Percentiles rank a stretch among this genome's conserved stretches.
These are phyloP conservation scores for Prosapia bicincta DNA, from an alignment of 2,888 invertebrate genomes.

Conservation along the genomic window DNA sequence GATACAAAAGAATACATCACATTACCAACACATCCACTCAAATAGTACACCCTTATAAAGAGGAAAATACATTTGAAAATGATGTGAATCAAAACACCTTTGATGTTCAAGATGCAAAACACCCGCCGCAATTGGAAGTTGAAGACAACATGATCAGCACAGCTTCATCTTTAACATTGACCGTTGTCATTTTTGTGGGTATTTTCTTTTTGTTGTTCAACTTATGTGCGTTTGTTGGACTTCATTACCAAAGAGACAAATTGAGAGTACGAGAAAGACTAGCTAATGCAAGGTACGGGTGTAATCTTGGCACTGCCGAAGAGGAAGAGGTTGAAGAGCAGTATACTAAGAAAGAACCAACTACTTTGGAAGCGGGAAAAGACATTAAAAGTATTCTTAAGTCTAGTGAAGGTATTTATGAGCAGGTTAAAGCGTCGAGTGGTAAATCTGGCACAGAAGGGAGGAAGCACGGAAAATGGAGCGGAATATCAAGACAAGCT, in stretches of 20 bases:
- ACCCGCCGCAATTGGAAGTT: slow-evolving; percentile 16
- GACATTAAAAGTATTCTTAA: slow-evolving; percentile 38
- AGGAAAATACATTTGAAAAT: slow-evolving; percentile 21
- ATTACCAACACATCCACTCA: not conserved
- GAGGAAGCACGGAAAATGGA: slow-evolving; percentile 51
- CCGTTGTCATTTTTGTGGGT: slow-evolving; percentile 52
- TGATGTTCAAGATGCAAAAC: not conserved
- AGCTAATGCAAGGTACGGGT: slow-evolving; percentile 49
- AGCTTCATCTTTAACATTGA: slow-evolving; percentile 45
- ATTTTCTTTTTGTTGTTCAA: slow-evolving; percentile 70
- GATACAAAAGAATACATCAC: not conserved
- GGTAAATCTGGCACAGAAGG: slow-evolving; percentile 47
- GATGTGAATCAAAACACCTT: not conserved
- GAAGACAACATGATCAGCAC: slow-evolving; percentile 30
- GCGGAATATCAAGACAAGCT: slow-evolving; percentile 53
- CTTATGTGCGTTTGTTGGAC: slow-evolving; percentile 61
- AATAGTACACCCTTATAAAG: not conserved
- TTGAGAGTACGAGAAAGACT: slow-evolving; percentile 52
- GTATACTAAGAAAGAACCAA: slow-evolving; percentile 29
- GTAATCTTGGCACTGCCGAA: slow-evolving; percentile 40
- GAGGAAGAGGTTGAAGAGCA: slow-evolving; percentile 31
- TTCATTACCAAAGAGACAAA: slow-evolving; percentile 64
- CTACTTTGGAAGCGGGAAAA: not conserved
- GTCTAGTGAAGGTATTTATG: slow-evolving; percentile 36
- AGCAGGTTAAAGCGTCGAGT: slow-evolving; percentile 38